These are phyloP conservation scores for Asteroscopus sphinx DNA, from an alignment of 2,888 invertebrate species.

Conservation along the genomic window DNA sequence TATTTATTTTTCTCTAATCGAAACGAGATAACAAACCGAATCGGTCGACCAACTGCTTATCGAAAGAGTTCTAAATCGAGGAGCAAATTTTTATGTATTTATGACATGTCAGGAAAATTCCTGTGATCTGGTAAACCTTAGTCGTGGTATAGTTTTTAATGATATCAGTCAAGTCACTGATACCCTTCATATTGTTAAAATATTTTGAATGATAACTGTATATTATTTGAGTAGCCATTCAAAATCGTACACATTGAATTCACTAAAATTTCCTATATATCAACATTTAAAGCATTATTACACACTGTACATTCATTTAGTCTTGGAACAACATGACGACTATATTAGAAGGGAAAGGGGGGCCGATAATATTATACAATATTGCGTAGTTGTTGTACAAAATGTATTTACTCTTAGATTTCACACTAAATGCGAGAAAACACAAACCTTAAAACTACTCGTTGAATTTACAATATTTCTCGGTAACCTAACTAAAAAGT, in stretches of 20 bases:
- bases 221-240: neutral
- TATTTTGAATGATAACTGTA: neutral
- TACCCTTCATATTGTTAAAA: neutral
- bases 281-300: conserved; percentile 25
- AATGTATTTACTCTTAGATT: conserved; percentile 46
- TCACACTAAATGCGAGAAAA: conserved; percentile 50
- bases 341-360: conserved; percentile 16
- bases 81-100: too few species aligned
- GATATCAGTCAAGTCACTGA: neutral
- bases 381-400: conserved; percentile 49
- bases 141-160: too few species aligned
- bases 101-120: too few species aligned
- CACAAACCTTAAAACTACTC: conserved; percentile 54
- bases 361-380: conserved; percentile 26
- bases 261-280: neutral
- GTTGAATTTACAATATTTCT: conserved; percentile 48
- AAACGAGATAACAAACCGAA: too few species aligned
- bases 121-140: too few species aligned
- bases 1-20: too few species aligned
- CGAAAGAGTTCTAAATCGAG: too few species aligned
- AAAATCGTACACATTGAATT: conserved; percentile 6
- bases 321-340: conserved; percentile 18
- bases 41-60: too few species aligned
- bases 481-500: conserved; percentile 37
- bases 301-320: conserved; percentile 8